phyloP scores from a whole-genome alignment of 2,888 invertebrate species.

The Dryocosmus kuriphilus region DNA sequence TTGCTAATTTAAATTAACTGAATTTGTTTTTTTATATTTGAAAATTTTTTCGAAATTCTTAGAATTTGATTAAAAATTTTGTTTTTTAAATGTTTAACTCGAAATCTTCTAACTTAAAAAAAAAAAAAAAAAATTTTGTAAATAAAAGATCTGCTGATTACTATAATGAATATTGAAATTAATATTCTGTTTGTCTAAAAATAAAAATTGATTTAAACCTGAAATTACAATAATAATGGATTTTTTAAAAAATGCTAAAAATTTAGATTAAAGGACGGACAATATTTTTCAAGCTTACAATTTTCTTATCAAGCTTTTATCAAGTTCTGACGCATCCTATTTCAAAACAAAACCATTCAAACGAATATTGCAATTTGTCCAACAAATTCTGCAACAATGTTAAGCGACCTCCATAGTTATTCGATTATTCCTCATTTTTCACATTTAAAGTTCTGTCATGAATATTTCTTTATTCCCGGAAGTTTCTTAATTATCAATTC shows the following conservation, averaged over 20 bases:
- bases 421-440: neutral
- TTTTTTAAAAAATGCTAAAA: no score
- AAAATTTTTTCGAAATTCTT: no score
- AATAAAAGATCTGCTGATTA: no score
- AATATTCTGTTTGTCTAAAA: no score
- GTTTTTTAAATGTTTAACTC: neutral
- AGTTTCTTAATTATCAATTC: neutral
- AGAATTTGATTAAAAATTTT: no score
- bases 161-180: no score
- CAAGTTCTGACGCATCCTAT: conserved; percentile 4
- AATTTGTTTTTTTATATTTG: no score
- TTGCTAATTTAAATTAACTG: no score
- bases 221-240: no score
- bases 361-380: neutral
- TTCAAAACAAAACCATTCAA: neutral
- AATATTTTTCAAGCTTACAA: neutral
- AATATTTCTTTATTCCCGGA: neutral
- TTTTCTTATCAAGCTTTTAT: neutral
- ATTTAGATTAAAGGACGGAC: no score
- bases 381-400: neutral
- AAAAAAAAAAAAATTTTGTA: neutral
- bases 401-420: neutral
- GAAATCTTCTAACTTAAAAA: no score
- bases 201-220: no score
- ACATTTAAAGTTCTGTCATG: neutral